Conservation (phyloP, 2,888 invertebrate genomes). For the Raillietiella orientalis region DNA sequence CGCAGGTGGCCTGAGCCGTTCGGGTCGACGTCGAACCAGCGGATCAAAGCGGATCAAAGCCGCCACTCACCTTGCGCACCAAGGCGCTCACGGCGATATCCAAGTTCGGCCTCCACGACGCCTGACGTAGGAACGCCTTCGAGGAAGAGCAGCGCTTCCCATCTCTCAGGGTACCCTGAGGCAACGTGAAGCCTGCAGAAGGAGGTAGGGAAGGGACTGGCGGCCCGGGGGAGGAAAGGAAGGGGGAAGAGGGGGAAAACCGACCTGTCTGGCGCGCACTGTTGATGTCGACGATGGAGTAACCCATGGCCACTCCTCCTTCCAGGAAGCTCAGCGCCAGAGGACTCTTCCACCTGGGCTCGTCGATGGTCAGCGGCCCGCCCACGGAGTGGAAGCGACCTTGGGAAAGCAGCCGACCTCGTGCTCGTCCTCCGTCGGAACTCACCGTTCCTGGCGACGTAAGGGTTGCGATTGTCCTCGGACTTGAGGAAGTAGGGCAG, state of each 20-base stretch:
- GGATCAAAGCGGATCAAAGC: no score
- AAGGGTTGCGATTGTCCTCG: conserved; percentile 57
- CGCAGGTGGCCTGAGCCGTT: no score
- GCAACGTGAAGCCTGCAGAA: conserved; percentile 31
- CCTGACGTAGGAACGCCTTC: conserved; percentile 9
- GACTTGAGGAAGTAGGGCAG: conserved; percentile 58
- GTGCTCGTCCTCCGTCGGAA: no score
- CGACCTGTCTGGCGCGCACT: conserved; percentile 48
- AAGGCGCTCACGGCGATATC: conserved; percentile 9
- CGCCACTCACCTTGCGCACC: conserved; percentile 13
- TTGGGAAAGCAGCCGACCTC: no score
- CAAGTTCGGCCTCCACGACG: conserved; percentile 8
- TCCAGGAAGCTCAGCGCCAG: conserved; percentile 45
- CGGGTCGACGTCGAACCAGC: no score
- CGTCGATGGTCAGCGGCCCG: conserved; percentile 46
- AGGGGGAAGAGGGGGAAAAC: conserved; percentile 20
- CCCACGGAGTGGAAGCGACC: conserved; percentile 19
- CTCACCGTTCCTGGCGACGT: conserved; percentile 37
- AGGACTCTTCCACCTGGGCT: conserved; percentile 59
- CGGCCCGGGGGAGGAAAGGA: not conserved
- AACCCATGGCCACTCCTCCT: conserved; percentile 49
- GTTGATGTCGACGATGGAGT: conserved; percentile 53
- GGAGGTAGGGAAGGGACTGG: not conserved
- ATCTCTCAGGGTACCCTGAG: conserved; percentile 12
- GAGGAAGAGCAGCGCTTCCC: conserved; percentile 10